These are phyloP conservation scores for Chaetops frenatus DNA, from an alignment of 2,113 vertebrate species.

Conservation along the genomic window DNA sequence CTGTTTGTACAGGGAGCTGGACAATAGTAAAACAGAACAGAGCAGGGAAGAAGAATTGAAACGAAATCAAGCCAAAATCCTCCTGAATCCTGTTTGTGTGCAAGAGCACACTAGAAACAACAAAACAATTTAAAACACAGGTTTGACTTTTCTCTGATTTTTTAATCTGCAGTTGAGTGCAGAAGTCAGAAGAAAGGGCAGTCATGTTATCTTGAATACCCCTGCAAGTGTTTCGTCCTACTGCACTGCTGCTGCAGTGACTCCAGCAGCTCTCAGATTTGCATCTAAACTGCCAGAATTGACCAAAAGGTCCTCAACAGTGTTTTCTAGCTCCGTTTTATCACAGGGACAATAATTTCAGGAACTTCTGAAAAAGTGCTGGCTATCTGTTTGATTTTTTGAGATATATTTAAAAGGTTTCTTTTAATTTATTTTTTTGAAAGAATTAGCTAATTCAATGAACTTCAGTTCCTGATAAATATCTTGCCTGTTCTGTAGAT, in stretches of 20 bases:
- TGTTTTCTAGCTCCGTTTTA: not conserved
- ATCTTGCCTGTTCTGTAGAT: not conserved
- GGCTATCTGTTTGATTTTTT: not conserved
- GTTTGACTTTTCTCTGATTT: not conserved
- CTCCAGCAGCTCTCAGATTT: not conserved
- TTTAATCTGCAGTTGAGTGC: not conserved
- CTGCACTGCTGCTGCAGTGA: not conserved
- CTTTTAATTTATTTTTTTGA: not conserved
- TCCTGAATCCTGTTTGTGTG: not conserved
- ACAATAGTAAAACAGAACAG: constrained; percentile 14
- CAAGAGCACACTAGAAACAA: not conserved
- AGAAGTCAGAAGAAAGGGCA: not conserved
- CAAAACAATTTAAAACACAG: not conserved
- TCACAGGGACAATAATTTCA: not conserved
- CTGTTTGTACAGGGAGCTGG: constrained; percentile 31
- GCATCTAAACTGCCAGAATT: not conserved
- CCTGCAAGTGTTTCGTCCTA: not conserved
- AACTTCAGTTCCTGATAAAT: not conserved
- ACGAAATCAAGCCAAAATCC: not conserved
- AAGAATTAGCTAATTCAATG: not conserved
- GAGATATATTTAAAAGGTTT: not conserved
- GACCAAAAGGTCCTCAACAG: not conserved
- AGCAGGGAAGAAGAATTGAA: constrained; percentile 6
- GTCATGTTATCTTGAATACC: not conserved
- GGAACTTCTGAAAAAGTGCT: not conserved